Evolutionary conservation across 2,888 invertebrate species (phyloP).

Genomic region (Cantharis nigra): DNA sequence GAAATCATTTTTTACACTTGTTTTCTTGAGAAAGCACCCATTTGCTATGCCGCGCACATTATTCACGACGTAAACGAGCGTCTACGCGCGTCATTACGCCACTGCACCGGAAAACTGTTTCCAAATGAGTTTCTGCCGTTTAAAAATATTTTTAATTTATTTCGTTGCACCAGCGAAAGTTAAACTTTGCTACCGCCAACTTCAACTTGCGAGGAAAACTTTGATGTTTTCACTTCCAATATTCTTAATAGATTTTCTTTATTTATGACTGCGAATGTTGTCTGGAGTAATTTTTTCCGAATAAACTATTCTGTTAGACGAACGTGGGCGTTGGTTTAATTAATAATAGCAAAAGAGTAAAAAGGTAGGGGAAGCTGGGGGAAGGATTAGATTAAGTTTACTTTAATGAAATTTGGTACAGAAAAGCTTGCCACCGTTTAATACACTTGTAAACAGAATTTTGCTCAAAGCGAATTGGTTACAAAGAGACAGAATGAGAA

Average conservation of each 20-base stretch:
- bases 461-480: constrained; percentile 29
- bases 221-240: background rate
- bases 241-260: background rate
- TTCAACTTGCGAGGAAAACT: background rate
- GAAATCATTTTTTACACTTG: background rate
- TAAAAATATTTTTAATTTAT: background rate
- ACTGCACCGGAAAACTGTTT: background rate
- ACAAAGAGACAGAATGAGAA: constrained; percentile 48
- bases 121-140: background rate
- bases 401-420: background rate
- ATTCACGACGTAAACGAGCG: background rate
- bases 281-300: too few species aligned
- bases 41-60: background rate
- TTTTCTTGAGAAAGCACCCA: background rate
- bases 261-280: too few species aligned
- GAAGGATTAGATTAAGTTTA: background rate
- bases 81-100: background rate
- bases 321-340: background rate
- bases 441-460: constrained; percentile 33
- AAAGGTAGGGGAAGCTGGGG: background rate
- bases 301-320: too few species aligned
- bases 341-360: background rate
- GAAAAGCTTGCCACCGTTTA: constrained; percentile 15
- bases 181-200: background rate
- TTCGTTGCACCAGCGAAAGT: background rate